Conservation (phyloP, 2,797 vertebrate species). For the Cirrhinus mrigala region DNA sequence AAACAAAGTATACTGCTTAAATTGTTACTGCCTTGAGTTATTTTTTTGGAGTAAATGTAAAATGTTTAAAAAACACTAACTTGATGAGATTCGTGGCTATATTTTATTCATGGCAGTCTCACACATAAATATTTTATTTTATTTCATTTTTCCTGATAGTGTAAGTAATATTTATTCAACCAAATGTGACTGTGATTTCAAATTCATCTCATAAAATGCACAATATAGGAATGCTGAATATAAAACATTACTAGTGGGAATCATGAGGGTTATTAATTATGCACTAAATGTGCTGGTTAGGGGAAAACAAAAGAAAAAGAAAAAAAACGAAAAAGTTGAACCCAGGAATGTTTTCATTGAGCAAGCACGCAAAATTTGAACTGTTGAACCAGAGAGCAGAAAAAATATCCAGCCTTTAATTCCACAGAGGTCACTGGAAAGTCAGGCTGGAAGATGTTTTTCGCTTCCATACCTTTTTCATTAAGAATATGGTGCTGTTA, state of each 20-base stretch:
- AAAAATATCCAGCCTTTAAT: slow-evolving; percentile 5
- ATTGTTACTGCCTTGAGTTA: no score
- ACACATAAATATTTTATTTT: no score
- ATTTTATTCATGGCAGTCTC: no score
- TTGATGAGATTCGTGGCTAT: no score
- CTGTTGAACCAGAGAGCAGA: slow-evolving; percentile 34
- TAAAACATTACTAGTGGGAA: slow-evolving; percentile 4
- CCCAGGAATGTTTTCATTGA: neutral
- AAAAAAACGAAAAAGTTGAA: neutral
- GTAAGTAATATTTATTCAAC: no score
- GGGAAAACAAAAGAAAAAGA: no score
- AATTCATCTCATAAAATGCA: no score
- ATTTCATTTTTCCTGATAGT: no score
- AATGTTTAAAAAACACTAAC: no score
- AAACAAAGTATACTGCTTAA: no score
- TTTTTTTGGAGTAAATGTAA: no score
- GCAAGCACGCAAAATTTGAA: slow-evolving; percentile 18
- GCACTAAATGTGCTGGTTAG: slow-evolving; percentile 5
- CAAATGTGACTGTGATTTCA: no score
- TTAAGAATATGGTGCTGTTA: neutral
- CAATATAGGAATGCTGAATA: neutral
- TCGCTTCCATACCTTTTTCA: neutral
- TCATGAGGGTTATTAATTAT: slow-evolving; percentile 12
- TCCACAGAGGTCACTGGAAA: slow-evolving; percentile 33
- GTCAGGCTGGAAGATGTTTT: slow-evolving; percentile 9